Base-by-base conservation (phyloP, 2,113 vertebrate genomes). In the Labeo catla region DNA sequence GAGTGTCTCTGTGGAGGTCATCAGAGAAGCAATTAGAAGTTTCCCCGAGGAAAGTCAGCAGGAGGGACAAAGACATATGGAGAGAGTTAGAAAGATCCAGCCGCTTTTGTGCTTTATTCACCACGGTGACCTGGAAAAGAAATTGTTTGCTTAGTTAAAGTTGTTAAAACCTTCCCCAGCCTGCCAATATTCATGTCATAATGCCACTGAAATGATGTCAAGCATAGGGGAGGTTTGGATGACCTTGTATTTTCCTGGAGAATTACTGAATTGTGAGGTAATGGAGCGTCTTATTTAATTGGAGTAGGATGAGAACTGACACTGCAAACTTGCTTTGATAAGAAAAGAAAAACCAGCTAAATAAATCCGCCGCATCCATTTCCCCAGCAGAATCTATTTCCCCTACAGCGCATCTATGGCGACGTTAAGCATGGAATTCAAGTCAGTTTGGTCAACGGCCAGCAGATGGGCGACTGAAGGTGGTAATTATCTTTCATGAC, bases 401-500 rank as follows among this genome's bases (percentile, higher is more conserved):
- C 47, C 63, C 47, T 34, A 12, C 63, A 86, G 57, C 45, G 19
- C 72, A 34, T 66, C 54, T 65, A 66, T 43, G 73, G n/a, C 61
- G 73, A 78, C 78, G 50, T 80, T 36, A 86, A 28, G 47, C 83
- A 80, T 84, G 76, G 83, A 86, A 90, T 85, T 76, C 45, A 63
- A 63, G 81, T 89, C 52, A 81, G 52, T 88, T 87, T 87, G 81
- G 34, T 86, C 16, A 63, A 73, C 47, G 50, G 87, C 83, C 78
- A 87, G 88, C 89, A 81, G 89, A 47, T 80, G 34, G 16, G 65
- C 8, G 50, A 76, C 85, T 88, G 79, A 74, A 79, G 76, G 85
- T 84, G 84, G 83, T 90, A 88, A 89, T 88, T 88, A 87, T 66
- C 76, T 70, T 87, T 91, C 45, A 78, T 90, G 83, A 89, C 68